Percentiles rank a stretch among this genome's conserved stretches.
phyloP scores from a whole-genome alignment of 2,797 vertebrate species.

The Balearica regulorum region DNA sequence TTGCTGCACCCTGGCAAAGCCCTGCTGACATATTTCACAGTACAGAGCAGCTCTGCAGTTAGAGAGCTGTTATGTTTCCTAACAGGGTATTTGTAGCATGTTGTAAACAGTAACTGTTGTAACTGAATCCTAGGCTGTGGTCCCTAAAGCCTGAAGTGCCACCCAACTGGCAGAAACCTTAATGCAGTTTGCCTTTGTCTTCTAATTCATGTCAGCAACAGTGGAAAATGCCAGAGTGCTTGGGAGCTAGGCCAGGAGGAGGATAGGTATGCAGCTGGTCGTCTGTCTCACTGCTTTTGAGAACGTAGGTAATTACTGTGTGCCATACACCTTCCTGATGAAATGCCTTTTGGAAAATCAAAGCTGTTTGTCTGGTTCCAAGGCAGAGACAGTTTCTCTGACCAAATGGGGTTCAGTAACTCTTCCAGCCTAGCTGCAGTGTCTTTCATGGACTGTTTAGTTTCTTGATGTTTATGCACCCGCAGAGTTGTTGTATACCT shows the following conservation, averaged over 20 bases:
- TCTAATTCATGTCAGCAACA: background rate
- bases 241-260: conserved; percentile 56
- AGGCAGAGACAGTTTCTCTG: background rate
- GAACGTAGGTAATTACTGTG: conserved; percentile 8
- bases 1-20: background rate
- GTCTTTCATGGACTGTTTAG: conserved; percentile 20
- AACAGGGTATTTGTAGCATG: conserved; percentile 44
- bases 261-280: conserved; percentile 57
- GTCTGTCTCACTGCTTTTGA: background rate
- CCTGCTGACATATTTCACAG: background rate
- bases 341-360: conserved; percentile 42
- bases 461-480: background rate
- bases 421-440: background rate
- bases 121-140: background rate
- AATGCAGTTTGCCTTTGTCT: conserved; percentile 33
- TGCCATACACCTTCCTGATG: conserved; percentile 7
- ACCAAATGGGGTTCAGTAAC: conserved; percentile 19
- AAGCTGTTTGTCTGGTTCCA: conserved; percentile 2
- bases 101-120: conserved; percentile 34
- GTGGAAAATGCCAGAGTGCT: conserved; percentile 37
- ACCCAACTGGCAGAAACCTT: conserved; percentile 25
- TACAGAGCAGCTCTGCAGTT: background rate
- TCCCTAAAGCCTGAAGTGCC: background rate
- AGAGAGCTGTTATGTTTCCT: conserved; percentile 8
- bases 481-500: background rate